Evolutionary conservation across 2,113 vertebrate genomes (phyloP).

Genomic region (Silurus glanis): DNA sequence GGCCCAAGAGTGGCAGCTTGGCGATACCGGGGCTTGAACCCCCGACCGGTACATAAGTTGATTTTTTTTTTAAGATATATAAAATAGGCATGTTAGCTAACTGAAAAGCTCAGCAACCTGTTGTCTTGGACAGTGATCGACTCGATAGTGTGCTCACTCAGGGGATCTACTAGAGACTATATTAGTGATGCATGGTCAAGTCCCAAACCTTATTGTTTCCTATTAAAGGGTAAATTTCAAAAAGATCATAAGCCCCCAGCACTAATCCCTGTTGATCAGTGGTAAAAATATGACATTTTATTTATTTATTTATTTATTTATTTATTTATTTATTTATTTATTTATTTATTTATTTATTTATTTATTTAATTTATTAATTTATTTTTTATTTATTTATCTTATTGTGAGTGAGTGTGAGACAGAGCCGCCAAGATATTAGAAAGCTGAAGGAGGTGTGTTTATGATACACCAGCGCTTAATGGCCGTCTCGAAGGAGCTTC

Average conservation of each 20-base stretch:
- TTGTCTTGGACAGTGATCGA: not conserved
- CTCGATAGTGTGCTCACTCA: not conserved
- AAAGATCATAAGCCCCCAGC: not conserved
- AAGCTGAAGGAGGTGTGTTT: not conserved
- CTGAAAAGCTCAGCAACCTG: not conserved
- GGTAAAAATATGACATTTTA: not conserved
- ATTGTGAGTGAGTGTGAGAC: not conserved
- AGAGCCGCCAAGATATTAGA: conserved; percentile 4
- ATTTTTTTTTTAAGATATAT: too few species aligned
- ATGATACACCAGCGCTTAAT: conserved; percentile 21
- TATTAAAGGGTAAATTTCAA: not conserved
- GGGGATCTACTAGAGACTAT: not conserved
- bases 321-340: not conserved
- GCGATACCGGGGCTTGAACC: too few species aligned
- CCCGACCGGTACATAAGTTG: too few species aligned
- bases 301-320: not conserved
- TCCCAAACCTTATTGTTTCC: not conserved
- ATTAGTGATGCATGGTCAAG: not conserved
- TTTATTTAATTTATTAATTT: not conserved
- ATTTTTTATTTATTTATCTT: not conserved
- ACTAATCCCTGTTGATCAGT: too few species aligned
- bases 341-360: not conserved
- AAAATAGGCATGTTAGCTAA: not conserved
- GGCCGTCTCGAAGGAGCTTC: conserved; percentile 35
- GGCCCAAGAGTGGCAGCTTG: too few species aligned